Conservation (phyloP, 1,140 invertebrate genomes). For the Steinernema feltiae region DNA sequence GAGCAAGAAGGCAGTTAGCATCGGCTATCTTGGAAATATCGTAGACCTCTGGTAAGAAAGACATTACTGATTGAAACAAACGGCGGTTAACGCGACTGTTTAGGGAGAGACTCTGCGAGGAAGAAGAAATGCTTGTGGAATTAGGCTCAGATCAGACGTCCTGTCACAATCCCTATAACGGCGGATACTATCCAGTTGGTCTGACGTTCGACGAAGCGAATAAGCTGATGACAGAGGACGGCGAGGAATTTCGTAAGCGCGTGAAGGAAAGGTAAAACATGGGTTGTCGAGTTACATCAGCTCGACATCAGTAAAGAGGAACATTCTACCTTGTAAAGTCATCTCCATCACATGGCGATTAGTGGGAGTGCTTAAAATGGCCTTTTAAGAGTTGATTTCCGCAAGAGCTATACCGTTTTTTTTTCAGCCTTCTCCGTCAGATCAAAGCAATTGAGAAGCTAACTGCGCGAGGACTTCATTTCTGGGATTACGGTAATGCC, state of each 20-base stretch:
- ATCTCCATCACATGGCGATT: too few species aligned
- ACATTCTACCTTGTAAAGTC: too few species aligned
- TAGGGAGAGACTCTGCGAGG: conserved; percentile 64
- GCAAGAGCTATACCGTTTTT: too few species aligned
- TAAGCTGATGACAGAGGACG: conserved; percentile 63
- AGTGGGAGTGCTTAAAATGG: too few species aligned
- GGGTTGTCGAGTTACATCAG: conserved; percentile 1
- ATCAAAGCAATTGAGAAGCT: conserved; percentile 66
- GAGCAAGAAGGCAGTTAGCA: conserved; percentile 61
- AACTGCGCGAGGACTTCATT: conserved; percentile 64
- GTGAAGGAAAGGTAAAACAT: conserved; percentile 65
- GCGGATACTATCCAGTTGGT: conserved; percentile 68
- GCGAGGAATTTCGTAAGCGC: conserved; percentile 62
- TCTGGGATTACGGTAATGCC: conserved; percentile 71
- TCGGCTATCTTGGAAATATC: conserved; percentile 67
- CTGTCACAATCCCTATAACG: conserved; percentile 67
- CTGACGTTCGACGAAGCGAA: conserved; percentile 61
- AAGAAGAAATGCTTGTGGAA: conserved; percentile 66
- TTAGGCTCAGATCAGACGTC: conserved; percentile 70
- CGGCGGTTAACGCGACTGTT: too few species aligned
- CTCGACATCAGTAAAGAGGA: too few species aligned
- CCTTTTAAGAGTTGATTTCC: too few species aligned
- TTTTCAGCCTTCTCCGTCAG: conserved; percentile 64
- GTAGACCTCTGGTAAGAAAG: conserved; percentile 66
- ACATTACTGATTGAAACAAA: too few species aligned